Evolutionary conservation across 2,113 vertebrate genomes (phyloP).

Genomic region (Phasianus colchicus): DNA sequence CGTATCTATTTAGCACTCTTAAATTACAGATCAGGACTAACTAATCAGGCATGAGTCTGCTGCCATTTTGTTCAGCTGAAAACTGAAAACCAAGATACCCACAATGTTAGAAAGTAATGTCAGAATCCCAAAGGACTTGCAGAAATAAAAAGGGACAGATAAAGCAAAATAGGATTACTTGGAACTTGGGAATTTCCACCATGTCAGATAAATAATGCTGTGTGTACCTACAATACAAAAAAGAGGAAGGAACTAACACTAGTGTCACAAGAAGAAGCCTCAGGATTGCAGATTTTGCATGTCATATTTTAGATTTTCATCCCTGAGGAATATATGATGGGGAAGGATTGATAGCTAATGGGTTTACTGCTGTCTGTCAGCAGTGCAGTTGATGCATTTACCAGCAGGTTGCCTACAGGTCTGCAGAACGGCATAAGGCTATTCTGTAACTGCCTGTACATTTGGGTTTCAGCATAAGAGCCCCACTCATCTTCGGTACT

Average conservation of each 20-base stretch:
- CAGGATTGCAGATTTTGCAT: background rate
- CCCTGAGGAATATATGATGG: background rate
- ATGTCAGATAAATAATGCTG: background rate
- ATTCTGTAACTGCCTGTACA: background rate
- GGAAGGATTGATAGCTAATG: background rate
- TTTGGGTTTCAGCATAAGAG: background rate
- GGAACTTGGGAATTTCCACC: slow-evolving; percentile 37
- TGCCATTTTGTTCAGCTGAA: slow-evolving; percentile 16
- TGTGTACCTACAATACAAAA: background rate
- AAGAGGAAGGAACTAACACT: background rate
- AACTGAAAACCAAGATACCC: background rate
- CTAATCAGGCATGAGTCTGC: background rate
- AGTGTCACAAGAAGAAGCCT: background rate
- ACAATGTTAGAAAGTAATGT: background rate
- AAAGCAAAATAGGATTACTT: slow-evolving; percentile 52
- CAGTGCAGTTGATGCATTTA: background rate
- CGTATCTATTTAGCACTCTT: background rate
- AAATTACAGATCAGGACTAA: slow-evolving; percentile 17
- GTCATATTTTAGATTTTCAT: background rate
- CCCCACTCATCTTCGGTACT: background rate
- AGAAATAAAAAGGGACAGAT: slow-evolving; percentile 29
- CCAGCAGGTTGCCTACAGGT: background rate
- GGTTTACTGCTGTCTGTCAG: background rate
- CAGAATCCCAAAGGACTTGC: slow-evolving; percentile 11
- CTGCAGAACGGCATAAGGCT: background rate